Evolutionary conservation across 1,140 invertebrate species (phyloP).

Genomic region (Adelges cooleyi): DNA sequence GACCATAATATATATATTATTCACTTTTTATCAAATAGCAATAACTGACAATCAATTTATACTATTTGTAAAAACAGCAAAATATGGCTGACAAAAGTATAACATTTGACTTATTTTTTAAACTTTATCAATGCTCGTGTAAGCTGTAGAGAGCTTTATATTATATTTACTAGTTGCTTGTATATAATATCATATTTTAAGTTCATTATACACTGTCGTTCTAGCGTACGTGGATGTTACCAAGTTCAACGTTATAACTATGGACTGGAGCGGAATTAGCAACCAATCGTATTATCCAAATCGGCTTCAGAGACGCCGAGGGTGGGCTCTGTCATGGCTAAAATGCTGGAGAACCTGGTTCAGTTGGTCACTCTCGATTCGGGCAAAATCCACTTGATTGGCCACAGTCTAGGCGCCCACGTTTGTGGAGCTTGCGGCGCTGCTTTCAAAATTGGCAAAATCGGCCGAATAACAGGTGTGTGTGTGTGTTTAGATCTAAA

Average conservation of each 20-base stretch:
- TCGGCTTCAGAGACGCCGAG: slow-evolving; percentile 24
- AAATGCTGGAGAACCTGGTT: slow-evolving; percentile 30
- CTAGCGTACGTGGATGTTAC: slow-evolving; percentile 43
- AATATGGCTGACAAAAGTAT: too few species aligned
- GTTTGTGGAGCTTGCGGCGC: slow-evolving; percentile 62
- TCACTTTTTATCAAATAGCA: too few species aligned
- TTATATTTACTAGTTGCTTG: too few species aligned
- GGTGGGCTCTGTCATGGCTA: slow-evolving; percentile 37
- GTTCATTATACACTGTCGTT: not conserved
- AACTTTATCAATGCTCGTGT: too few species aligned
- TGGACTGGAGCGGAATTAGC: slow-evolving; percentile 47
- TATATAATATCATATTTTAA: too few species aligned
- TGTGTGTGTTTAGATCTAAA: not conserved
- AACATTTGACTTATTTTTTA: too few species aligned
- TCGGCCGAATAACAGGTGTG: slow-evolving; percentile 53
- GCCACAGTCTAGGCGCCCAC: slow-evolving; percentile 75
- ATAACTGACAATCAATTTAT: too few species aligned
- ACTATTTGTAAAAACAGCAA: too few species aligned
- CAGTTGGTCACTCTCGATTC: not conserved
- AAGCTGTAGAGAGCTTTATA: too few species aligned
- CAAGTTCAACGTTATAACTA: slow-evolving; percentile 49
- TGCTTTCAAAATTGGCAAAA: slow-evolving; percentile 41
- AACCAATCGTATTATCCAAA: slow-evolving; percentile 38
- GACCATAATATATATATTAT: too few species aligned
- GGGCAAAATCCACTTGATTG: slow-evolving; percentile 36